Conservation (phyloP, 2,888 invertebrate species). For the Diarsia rubi region DNA sequence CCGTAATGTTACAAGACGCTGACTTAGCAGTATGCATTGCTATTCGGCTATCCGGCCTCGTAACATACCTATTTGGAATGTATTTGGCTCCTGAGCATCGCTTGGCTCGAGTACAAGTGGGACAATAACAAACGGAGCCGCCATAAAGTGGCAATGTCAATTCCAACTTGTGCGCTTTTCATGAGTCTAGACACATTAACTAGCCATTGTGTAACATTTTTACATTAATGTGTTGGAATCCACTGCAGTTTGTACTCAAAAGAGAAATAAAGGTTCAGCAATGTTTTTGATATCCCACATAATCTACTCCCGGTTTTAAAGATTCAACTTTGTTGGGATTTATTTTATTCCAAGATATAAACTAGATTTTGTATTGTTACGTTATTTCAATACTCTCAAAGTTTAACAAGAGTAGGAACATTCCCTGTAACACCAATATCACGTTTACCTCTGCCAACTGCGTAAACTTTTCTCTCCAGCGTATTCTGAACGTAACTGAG, state of each 20-base stretch:
- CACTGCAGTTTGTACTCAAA: conserved; percentile 36
- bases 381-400: conserved; percentile 16
- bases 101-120: conserved; percentile 84
- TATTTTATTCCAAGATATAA: conserved; percentile 18
- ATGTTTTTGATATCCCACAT: conserved; percentile 32
- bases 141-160: conserved; percentile 80
- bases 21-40: conserved; percentile 57
- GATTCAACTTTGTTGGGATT: conserved; percentile 7
- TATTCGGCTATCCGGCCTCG: conserved; percentile 52
- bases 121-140: conserved; percentile 80
- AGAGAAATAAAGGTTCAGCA: conserved; percentile 33
- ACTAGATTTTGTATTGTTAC: conserved; percentile 31
- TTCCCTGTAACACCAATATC: conserved; percentile 38
- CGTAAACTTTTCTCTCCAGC: conserved; percentile 62
- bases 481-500: conserved; percentile 59
- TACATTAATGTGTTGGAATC: conserved; percentile 56
- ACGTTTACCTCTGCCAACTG: conserved; percentile 48
- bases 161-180: conserved; percentile 76
- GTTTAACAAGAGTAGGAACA: conserved; percentile 31
- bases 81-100: conserved; percentile 64
- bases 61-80: conserved; percentile 64
- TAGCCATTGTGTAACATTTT: conserved; percentile 61
- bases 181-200: conserved; percentile 79
- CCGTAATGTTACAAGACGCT: conserved; percentile 55
- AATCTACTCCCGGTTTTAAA: conserved; percentile 16